Percentiles rank a stretch among this genome's conserved stretches.
These are phyloP conservation scores for Nineta flava DNA, from an alignment of 2,888 invertebrate species.

Conservation along the genomic window DNA sequence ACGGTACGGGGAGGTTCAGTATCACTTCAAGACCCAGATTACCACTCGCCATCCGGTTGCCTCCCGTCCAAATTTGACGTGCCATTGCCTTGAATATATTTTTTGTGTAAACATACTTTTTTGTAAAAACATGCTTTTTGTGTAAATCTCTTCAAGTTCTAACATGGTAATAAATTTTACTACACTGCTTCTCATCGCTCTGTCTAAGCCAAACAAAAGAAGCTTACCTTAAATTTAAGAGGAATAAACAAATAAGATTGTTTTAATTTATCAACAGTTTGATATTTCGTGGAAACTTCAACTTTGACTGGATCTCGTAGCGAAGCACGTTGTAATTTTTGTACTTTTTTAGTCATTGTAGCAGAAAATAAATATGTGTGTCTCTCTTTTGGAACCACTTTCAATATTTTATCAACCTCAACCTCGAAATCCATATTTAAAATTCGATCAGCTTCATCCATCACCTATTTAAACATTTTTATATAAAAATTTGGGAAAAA, in stretches of 20 bases:
- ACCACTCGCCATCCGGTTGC: too few relatives aligned
- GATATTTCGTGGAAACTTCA: constrained; percentile 91
- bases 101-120: too few relatives aligned
- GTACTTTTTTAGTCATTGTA: constrained; percentile 97
- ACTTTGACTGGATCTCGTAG: constrained; percentile 88
- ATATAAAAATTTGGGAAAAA: too few relatives aligned
- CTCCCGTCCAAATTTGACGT: too few relatives aligned
- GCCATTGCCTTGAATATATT: too few relatives aligned
- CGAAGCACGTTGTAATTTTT: constrained; percentile 90
- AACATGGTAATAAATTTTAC: too few relatives aligned
- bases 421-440: constrained; percentile 98
- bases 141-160: too few relatives aligned
- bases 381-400: constrained; percentile 80
- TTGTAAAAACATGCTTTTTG: too few relatives aligned
- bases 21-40: too few relatives aligned
- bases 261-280: constrained; percentile 91
- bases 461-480: constrained; percentile 40
- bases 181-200: too few relatives aligned
- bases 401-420: constrained; percentile 91
- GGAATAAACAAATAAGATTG: constrained; percentile 94
- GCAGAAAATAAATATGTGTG: constrained; percentile 92
- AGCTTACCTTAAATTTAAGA: constrained; percentile 74
- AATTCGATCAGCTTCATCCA: constrained; percentile 99
- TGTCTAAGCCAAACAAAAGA: too few relatives aligned
- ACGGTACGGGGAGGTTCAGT: too few relatives aligned